These are phyloP conservation scores for Alosa alosa DNA, from an alignment of 2,113 vertebrate genomes.

Conservation along the genomic window DNA sequence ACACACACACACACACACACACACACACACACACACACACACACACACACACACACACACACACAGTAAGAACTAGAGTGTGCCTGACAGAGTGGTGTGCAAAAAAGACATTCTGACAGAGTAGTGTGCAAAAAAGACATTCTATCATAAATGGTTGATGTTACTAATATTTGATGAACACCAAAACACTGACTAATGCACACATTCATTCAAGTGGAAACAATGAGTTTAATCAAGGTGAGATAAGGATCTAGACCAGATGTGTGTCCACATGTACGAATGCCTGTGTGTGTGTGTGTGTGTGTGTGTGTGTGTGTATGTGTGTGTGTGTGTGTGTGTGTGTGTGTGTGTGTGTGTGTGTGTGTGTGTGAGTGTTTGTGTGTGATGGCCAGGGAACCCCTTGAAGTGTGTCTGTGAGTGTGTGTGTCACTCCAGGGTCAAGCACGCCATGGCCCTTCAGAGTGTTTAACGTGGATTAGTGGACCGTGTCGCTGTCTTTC, in stretches of 20 bases:
- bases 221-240: neutral
- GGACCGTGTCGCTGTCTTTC: neutral
- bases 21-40: too few relatives aligned
- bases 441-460: neutral
- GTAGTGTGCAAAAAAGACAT: too few relatives aligned
- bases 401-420: neutral
- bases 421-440: neutral
- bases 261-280: neutral
- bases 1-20: too few relatives aligned
- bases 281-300: neutral
- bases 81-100: too few relatives aligned
- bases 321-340: neutral
- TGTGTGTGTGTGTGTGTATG: neutral
- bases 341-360: neutral
- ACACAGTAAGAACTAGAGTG: too few relatives aligned
- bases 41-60: too few relatives aligned
- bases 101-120: too few relatives aligned
- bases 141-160: neutral
- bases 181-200: neutral
- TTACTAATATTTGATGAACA: neutral
- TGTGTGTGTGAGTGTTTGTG: neutral
- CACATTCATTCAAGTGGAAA: neutral
- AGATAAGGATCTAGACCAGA: neutral
- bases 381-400: too few relatives aligned
- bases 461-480: slow-evolving; percentile 15